These are phyloP conservation scores for Oreochromis mossambicus DNA, from an alignment of 2,797 vertebrate species.

Conservation along the genomic window DNA sequence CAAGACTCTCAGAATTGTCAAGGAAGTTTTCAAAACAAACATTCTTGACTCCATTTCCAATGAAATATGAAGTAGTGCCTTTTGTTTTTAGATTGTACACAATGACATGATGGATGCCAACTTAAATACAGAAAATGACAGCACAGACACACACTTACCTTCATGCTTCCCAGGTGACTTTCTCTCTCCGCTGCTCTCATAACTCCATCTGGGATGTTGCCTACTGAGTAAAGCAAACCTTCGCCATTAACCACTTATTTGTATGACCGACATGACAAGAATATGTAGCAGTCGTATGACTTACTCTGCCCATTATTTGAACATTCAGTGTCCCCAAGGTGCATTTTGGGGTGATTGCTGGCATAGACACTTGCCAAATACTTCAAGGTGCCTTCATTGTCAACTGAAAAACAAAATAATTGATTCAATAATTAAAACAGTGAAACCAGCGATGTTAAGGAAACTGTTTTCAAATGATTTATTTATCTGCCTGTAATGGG, in stretches of 20 bases:
- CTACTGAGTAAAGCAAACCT: conserved; percentile 66
- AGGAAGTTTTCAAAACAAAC: neutral
- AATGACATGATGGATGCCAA: neutral
- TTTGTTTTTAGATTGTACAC: neutral
- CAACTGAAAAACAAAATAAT: conserved; percentile 71
- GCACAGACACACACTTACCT: conserved; percentile 72
- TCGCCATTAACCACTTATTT: neutral
- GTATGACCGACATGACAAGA: neutral
- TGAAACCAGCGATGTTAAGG: neutral
- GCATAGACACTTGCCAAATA: conserved; percentile 92
- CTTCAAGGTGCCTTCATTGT: conserved; percentile 91
- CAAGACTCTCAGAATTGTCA: neutral
- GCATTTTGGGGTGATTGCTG: conserved; percentile 91
- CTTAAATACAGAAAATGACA: neutral
- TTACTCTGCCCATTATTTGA: conserved; percentile 80
- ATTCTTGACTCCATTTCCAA: neutral
- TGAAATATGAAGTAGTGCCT: neutral
- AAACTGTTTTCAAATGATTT: neutral
- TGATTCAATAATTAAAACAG: neutral
- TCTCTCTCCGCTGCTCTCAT: conserved; percentile 91
- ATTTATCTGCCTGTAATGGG: neutral
- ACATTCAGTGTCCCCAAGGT: conserved; percentile 87
- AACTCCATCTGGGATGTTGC: conserved; percentile 87
- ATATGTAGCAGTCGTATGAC: neutral
- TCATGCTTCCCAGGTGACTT: conserved; percentile 97